Conservation (phyloP, 2,113 vertebrate genomes). For the Mobula hypostoma region DNA sequence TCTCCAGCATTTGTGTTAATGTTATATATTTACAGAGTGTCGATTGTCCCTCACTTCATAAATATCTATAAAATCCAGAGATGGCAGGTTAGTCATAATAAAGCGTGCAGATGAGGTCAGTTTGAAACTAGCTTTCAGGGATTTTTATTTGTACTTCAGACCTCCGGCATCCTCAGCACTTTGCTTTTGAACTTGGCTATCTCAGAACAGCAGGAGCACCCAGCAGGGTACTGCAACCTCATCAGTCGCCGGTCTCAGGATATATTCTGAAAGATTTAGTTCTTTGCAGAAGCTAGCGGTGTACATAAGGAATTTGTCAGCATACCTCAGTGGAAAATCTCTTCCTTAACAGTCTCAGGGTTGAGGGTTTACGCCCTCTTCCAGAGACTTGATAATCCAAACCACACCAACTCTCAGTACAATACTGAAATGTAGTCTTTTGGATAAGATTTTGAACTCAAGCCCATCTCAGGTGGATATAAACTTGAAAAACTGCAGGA, state of each 20-base stretch:
- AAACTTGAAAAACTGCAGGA: too few species aligned
- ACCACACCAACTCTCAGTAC: neutral
- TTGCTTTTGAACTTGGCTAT: too few species aligned
- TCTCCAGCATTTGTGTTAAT: neutral
- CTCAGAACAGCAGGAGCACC: neutral
- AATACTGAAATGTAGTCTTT: neutral
- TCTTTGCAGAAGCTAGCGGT: neutral
- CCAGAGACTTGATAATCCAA: neutral
- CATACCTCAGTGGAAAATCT: too few species aligned
- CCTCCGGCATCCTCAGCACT: too few species aligned
- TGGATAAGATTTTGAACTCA: neutral
- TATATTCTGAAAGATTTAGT: too few species aligned
- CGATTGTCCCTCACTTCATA: neutral
- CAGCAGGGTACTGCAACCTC: neutral
- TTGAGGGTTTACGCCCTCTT: neutral
- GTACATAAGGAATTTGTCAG: too few species aligned
- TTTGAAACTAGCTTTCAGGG: neutral
- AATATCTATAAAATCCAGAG: neutral
- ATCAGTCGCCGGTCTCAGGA: neutral
- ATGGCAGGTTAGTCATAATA: neutral
- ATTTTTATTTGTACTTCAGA: too few species aligned
- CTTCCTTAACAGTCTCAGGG: neutral
- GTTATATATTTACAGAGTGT: too few species aligned
- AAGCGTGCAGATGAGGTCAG: neutral
- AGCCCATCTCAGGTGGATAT: too few species aligned